phyloP scores from a whole-genome alignment of 1,140 invertebrate species.

The Drosophila sproati region DNA sequence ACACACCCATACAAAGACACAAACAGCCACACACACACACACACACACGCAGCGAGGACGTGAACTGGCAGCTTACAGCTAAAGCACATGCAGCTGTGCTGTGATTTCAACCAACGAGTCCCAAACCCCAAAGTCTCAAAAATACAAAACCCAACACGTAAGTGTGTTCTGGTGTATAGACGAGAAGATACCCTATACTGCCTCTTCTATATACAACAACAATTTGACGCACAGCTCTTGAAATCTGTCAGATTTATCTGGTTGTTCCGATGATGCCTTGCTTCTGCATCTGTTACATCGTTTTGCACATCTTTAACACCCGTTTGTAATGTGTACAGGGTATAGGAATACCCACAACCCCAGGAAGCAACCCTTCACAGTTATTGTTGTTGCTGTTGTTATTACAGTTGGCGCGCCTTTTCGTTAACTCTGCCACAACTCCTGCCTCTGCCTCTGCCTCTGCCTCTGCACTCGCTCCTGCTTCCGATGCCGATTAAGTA shows the following conservation, averaged over 20 bases:
- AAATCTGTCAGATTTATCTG: no score
- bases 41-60: slow-evolving; percentile 22
- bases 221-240: no score
- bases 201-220: no score
- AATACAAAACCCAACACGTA: slow-evolving; percentile 4
- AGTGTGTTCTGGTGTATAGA: background rate
- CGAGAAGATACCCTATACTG: background rate
- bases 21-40: slow-evolving; percentile 26
- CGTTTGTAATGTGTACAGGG: background rate
- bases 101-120: slow-evolving; percentile 59
- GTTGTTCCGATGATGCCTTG: no score
- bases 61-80: slow-evolving; percentile 67
- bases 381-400: slow-evolving; percentile 49
- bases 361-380: slow-evolving; percentile 29
- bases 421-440: slow-evolving; percentile 59
- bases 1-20: slow-evolving; percentile 62
- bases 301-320: no score
- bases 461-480: background rate
- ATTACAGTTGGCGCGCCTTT: slow-evolving; percentile 80
- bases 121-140: slow-evolving; percentile 23
- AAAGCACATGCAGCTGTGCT: slow-evolving; percentile 80
- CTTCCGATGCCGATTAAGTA: background rate
- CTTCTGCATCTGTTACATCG: background rate
- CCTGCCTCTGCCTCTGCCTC: slow-evolving; percentile 23
- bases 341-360: slow-evolving; percentile 13